Base-by-base conservation (phyloP, 2,113 vertebrate genomes). In the Coptodon rendalli region DNA sequence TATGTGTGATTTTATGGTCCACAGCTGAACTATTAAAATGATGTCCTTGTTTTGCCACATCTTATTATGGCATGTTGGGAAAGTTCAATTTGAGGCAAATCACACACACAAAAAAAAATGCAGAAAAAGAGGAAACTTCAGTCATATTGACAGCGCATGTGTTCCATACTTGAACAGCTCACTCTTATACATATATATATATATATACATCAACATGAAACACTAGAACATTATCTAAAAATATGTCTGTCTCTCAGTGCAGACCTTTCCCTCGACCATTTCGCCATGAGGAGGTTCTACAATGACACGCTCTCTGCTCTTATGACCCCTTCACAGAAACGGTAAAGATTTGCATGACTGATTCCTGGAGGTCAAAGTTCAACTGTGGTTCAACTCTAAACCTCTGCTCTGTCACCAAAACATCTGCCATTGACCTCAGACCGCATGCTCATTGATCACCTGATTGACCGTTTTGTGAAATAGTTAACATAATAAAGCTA, bases 201-300 rank as follows among this genome's bases (percentile, higher is more conserved):
- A 9, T 9, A 36, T 11, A 61, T 9, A 12, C 34, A 38, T 66
- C 34, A 66, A 66, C 34, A 68, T 68, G n/a, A 52, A 56, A 16
- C 50, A 2, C 40, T 29, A 29, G 38, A 24, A 19, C 48, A 7
- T 48, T 22, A 22, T 68, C 82, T 94, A 85, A 92, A 87, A 31
- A 31, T 81, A 3, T 48, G 12, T 61, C 59, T 88, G 66, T 94
- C 91, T 95, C 81, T 89, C 94, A 99, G 98, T 83, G 97, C 98
- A 89, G 98, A 98, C 94, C 97, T 98, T 90, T 98, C 97, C 91
- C 96, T 99, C 1, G 97, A 99, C 95, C 97, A 97, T 87, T 99
- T 98, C 84, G 97, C 98, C 68, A 98, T 98, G 97, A 98, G 97
- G 96, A 98, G 97, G 89, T 99, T 98, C 95, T 98, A 97, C 63